Conservation (phyloP, 2,113 vertebrate genomes). For the Eidolon helvum region DNA sequence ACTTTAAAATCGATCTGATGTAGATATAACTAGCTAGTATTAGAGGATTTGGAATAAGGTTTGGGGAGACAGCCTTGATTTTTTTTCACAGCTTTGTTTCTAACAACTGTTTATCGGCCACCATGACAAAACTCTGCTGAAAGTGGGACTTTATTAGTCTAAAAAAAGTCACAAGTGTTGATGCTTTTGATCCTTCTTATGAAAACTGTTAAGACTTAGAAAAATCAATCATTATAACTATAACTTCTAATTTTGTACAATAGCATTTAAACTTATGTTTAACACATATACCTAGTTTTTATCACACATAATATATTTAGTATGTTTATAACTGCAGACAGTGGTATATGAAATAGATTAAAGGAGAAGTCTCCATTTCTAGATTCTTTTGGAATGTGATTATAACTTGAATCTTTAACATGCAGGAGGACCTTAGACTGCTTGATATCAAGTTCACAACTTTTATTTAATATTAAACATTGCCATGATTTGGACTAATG, state of each 20-base stretch:
- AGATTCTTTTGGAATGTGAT: background rate
- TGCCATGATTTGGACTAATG: background rate
- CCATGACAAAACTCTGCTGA: background rate
- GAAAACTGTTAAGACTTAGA: background rate
- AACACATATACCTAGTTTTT: background rate
- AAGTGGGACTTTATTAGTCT: background rate
- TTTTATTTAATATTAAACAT: slow-evolving; percentile 27
- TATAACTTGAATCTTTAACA: background rate
- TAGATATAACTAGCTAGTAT: background rate
- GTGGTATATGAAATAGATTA: background rate
- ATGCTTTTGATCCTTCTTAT: background rate
- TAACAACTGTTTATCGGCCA: slow-evolving; percentile 17
- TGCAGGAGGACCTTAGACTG: background rate
- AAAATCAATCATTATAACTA: background rate
- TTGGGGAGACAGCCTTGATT: background rate
- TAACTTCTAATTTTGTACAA: background rate
- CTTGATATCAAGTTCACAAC: background rate
- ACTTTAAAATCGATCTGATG: background rate
- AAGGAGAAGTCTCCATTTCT: background rate
- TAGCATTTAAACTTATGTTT: background rate
- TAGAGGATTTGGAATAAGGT: background rate
- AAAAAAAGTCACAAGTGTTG: slow-evolving; percentile 26
- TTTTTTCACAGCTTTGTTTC: background rate
- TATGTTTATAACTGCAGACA: background rate
- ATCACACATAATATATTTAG: background rate